Conservation (phyloP, 2,797 vertebrate species). For the Tenualosa thibaudeaui region DNA sequence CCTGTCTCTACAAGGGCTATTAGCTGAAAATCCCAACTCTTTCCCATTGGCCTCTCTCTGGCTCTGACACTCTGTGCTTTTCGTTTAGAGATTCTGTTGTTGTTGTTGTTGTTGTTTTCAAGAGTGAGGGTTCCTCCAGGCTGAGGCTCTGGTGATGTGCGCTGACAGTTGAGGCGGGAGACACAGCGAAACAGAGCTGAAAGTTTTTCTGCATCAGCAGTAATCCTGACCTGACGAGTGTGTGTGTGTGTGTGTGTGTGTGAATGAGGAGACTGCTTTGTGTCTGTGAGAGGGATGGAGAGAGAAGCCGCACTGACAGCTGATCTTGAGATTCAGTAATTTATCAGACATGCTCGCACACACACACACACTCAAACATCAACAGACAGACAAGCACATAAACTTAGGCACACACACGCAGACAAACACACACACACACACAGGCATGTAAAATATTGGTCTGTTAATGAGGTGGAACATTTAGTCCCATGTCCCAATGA, state of each 20-base stretch:
- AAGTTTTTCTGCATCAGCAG: neutral
- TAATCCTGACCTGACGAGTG: neutral
- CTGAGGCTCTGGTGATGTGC: neutral
- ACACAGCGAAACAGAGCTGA: neutral
- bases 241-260: slow-evolving; percentile 4
- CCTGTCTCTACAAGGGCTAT: neutral
- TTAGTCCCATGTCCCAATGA: neutral
- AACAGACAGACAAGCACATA: neutral
- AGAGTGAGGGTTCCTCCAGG: neutral
- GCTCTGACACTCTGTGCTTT: neutral
- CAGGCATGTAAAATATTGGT: neutral
- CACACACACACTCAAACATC: neutral
- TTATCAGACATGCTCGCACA: neutral
- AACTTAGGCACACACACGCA: neutral
- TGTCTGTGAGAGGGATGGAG: neutral
- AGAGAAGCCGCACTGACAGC: neutral
- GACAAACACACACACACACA: neutral
- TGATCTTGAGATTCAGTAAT: neutral
- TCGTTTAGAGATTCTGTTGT: neutral
- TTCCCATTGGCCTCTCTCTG: neutral
- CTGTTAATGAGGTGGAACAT: neutral
- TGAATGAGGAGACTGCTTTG: neutral
- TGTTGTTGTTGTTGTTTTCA: neutral
- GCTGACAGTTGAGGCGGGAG: neutral
- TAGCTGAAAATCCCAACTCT: neutral